Base-by-base conservation (phyloP, 2,797 vertebrate genomes). In the Prionace glauca region DNA sequence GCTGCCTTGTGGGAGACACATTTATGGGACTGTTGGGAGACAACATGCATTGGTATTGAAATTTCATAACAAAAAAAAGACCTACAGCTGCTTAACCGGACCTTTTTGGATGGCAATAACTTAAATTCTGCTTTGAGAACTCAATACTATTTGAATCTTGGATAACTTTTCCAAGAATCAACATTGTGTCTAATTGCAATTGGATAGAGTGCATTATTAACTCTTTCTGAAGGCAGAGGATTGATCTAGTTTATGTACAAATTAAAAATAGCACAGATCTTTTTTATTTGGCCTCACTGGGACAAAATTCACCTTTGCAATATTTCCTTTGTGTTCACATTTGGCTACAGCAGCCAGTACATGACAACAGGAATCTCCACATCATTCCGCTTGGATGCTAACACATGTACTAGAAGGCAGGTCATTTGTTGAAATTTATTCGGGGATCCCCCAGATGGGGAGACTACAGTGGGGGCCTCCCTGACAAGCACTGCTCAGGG, bases 11-110 rank as follows among this genome's bases (percentile, higher is more conserved):
- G 97, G 97, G 97, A 98, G 97, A 96, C 96, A 96, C 96, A 96
- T 97, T 97, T 97, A 98, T 97, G 96, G 97, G 97, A 97, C 98
- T 97, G 97, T 97, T 97, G 98, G 97, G 98, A 98, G 96, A 97
- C 97, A 96, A 97, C 97, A 97, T 97, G 97, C 97, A 98, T 97
- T 96, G 97, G 97, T 96, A 96, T 97, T 98, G 97, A 97, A 97
- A 98, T 98, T 98, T 97, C 96, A 96, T 97, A 97, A 97, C 97
- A 96, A 97, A 97, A 65, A 56, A 56, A 29, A 36, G 67, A 45
- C 41, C 41, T 9, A 41, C 93, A 95, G 93, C 93, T 95, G 71
- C 41, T 69, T 36, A 67, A 69, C 32, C 18, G 69, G 90, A 92
- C 14, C 11, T 50, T 50, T 77, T 16, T 50, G 36, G 45, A 77